Base-by-base conservation (phyloP, 30 jellyfish, hydroid and myxozoan species). In the Clytia hemisphaerica region DNA sequence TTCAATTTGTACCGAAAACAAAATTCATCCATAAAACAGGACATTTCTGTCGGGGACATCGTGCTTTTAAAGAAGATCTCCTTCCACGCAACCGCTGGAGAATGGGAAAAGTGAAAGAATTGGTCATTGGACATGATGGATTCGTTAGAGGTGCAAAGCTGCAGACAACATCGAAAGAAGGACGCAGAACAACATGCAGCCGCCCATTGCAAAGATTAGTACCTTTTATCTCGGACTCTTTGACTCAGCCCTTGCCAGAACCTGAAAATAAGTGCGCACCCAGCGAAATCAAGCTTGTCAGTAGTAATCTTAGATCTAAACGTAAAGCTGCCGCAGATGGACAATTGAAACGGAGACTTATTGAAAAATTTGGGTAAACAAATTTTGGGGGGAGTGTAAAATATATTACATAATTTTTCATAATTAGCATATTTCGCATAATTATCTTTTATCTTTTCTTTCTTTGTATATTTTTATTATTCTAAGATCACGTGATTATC, bases 51-150 rank as follows among this genome's bases (percentile, higher is more conserved):
- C n/a, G n/a, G n/a, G n/a, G n/a, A n/a, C n/a, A n/a, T n/a, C n/a
- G n/a, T n/a, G n/a, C n/a, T n/a, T n/a, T n/a, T n/a, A 42, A 42
- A 42, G 53, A n/a, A 42, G n/a, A n/a, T n/a, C n/a, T n/a, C n/a
- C n/a, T n/a, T n/a, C n/a, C n/a, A n/a, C 53, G 53, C 53, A 42
- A 42, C 53, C 53, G 53, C 12, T 42, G 53, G 53, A 12, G 53
- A 42, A 42, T 42, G 53, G 53, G 15, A 10, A 12, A n/a, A 10
- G 53, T 42, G 53, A n/a, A 12, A 42, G n/a, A 42, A n/a, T 42
- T 42, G 53, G 53, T 42, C 15, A n/a, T 9, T 42, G 53, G 15
- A 42, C 53, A 9, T 9, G 53, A 42, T 42, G 53, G 53, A n/a
- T 42, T 10, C 18, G 12, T 12, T n/a, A 12, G 53, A 12, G 53